Percentiles rank a stretch among this genome's conserved stretches.
phyloP scores from a whole-genome alignment of 2,888 invertebrate genomes.

The Nesidiocoris tenuis region DNA sequence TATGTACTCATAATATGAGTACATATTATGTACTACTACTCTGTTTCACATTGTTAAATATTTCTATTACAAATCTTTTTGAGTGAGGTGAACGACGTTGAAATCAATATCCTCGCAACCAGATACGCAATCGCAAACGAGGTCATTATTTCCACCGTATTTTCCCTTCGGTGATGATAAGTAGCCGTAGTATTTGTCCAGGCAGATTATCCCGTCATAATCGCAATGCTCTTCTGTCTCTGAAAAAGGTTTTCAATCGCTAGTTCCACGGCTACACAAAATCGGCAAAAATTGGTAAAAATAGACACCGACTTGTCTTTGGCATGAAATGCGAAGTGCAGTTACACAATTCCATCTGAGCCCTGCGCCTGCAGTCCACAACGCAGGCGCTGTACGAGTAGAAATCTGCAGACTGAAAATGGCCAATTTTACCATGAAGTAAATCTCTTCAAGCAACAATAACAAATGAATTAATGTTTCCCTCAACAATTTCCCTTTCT shows the following conservation, averaged over 20 bases:
- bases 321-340: slow-evolving; percentile 72
- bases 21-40: too few relatives aligned
- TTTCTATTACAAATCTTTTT: slow-evolving; percentile 16
- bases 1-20: too few relatives aligned
- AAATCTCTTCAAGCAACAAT: too few relatives aligned
- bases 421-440: too few relatives aligned
- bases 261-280: too few relatives aligned
- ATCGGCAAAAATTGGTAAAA: too few relatives aligned
- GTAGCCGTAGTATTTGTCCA: slow-evolving; percentile 63
- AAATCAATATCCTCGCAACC: slow-evolving; percentile 72
- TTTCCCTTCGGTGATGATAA: slow-evolving; percentile 66
- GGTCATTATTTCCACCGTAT: slow-evolving; percentile 64
- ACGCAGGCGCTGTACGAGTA: slow-evolving; percentile 75
- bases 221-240: slow-evolving; percentile 59
- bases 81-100: slow-evolving; percentile 59
- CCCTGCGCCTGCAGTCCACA: slow-evolving; percentile 67
- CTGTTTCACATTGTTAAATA: too few relatives aligned
- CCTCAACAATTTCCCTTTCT: too few relatives aligned
- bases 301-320: slow-evolving; percentile 61
- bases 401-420: slow-evolving; percentile 58
- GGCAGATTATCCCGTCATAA: slow-evolving; percentile 65
- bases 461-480: too few relatives aligned
- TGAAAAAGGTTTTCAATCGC: too few relatives aligned
- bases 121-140: slow-evolving; percentile 68
- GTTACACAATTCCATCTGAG: slow-evolving; percentile 63